Evolutionary conservation across 2,888 invertebrate species (phyloP), one percentile per base, ranked within the genome.

Genomic region (Cyclophora albipunctata): DNA sequence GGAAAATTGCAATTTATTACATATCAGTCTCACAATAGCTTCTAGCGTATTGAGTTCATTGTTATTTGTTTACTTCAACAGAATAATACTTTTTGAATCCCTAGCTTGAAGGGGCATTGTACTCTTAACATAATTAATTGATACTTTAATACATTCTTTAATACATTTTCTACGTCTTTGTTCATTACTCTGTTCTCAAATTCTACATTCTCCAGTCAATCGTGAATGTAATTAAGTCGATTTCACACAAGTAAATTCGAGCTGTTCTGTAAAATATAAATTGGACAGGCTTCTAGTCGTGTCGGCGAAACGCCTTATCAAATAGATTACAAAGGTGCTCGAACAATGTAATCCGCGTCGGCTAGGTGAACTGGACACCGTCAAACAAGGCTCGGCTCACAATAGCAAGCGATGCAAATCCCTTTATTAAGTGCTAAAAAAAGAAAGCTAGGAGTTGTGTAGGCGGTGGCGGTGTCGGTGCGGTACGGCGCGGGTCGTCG

Each of bases 401-500:
- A 54, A 59, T 4, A 37, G 37, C 37, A 53, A 45, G 47, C 46
- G 51, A 51, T 55, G 52, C 54, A 49, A 52, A 53, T 55, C 52
- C 49, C 52, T 54, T 63, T 62, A 55, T 68, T 46, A 54, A 48
- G 50, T 59, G 59, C 55, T 64, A 62, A 58, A 66, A 66, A 67
- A 73, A 70, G 69, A 70, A 77, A 74, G 66, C 65, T 70, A 62
- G 63, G 67, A 73, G 69, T 67, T 63, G 57, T 67, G 42, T 37
- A 41, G 50, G 51, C 58, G 49, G 66, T 65, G 66, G 64, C 67
- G 68, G 66, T 75, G 75, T 73, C 73, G 58, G 67, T 73, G 72
- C 68, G 66, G 63, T 62, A 71, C 69, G 71, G 71, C 78, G 66
- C 78, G 76, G 86, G 84, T 87, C 85, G 81, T 64, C 81, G 87